Evolutionary conservation across 2,888 invertebrate genomes (phyloP), one percentile per base, ranked within the genome.

Genomic region (Ferrisia virgata): DNA sequence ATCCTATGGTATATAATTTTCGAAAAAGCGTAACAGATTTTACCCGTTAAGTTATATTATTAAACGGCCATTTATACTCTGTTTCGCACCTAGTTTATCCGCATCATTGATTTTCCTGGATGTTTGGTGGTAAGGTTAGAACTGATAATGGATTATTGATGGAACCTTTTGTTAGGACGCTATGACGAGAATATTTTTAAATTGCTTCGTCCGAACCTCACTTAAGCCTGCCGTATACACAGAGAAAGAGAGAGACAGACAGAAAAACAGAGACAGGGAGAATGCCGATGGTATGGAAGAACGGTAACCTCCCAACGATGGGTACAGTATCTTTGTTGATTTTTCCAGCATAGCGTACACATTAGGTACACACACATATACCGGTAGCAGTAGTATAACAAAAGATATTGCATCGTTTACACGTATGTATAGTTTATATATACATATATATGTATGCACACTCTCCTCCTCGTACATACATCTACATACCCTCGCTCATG

Each of bases 71-170:
- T 64, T 64, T 64, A 64, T 64, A 64, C 64, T 64, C 64, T 64
- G 28, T 64, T 64, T 64, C 64, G 13, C 64, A 64, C 64, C 64
- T 64, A 64, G 64, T 64, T 64, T 64, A 64, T 64, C 64, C 64
- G 64, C 64, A 64, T 64, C 64, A 64, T 64, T 64, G 64, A 64
- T 64, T 64, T 64, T 64, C 64, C 64, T 25, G 64, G 64, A 64
- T 64, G 64, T 64, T 64, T 64, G 64, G 28, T 18, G 64, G 64
- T 64, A 64, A 64, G 64, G 64, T 64, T 64, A 64, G 64, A 64
- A 64, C 64, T 64, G 64, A 64, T 64, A 64, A 64, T 64, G 64
- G 64, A 64, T 64, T 64, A 64, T 64, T 64, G 64, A 64, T 64
- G 64, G 64, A 64, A 64, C 64, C 64, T 64, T 64, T 64, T 64